phyloP scores from a whole-genome alignment of 2,888 invertebrate genomes.

The Chloroclystis v-ata region DNA sequence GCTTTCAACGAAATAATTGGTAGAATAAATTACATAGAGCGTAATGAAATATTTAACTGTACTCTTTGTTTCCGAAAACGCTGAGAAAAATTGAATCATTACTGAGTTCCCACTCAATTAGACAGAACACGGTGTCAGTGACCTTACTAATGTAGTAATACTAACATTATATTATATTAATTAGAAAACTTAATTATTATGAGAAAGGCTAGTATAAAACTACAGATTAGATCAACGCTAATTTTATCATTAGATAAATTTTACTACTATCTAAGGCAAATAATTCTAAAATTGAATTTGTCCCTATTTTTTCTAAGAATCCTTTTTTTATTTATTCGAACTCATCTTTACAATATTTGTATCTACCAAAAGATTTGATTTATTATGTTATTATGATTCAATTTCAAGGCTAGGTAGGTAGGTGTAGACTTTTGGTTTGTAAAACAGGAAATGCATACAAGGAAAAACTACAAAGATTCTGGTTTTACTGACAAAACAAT shows the following conservation, averaged over 20 bases:
- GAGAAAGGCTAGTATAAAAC: constrained; percentile 24
- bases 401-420: background rate
- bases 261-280: too few species aligned
- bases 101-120: constrained; percentile 30
- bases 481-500: constrained; percentile 8
- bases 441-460: constrained; percentile 17
- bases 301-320: too few species aligned
- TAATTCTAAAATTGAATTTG: too few species aligned
- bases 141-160: constrained; percentile 27
- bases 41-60: constrained; percentile 20
- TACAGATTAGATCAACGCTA: too few species aligned
- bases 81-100: constrained; percentile 26
- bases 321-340: background rate
- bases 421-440: constrained; percentile 1
- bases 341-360: background rate
- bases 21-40: constrained; percentile 13
- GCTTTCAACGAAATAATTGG: constrained; percentile 13
- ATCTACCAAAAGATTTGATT: too few species aligned
- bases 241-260: too few species aligned
- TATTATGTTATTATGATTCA: too few species aligned
- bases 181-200: constrained; percentile 25
- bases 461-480: constrained; percentile 14
- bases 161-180: constrained; percentile 12
- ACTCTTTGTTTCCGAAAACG: constrained; percentile 21
- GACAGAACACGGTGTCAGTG: constrained; percentile 26